Evolutionary conservation across 2,797 vertebrate species (phyloP).

Genomic region (Serranus cabrilla): DNA sequence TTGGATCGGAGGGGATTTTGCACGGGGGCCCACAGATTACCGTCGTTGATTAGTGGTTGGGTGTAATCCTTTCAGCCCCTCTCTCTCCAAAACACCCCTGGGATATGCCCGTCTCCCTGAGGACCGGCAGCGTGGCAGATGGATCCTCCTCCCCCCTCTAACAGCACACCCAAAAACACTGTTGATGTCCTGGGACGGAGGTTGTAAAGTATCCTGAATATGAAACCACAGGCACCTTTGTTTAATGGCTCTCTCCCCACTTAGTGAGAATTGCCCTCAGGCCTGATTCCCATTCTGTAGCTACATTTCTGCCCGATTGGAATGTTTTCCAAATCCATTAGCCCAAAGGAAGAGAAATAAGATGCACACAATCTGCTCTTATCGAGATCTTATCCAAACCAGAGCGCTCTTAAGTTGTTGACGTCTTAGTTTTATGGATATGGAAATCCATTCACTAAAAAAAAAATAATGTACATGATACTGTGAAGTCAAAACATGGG

Average conservation of each 20-base stretch:
- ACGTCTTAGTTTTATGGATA: conserved; percentile 44
- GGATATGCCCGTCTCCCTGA: conserved; percentile 86
- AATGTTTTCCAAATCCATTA: conserved; percentile 84
- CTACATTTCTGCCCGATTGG: conserved; percentile 78
- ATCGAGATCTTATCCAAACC: conserved; percentile 70
- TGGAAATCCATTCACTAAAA: conserved; percentile 12
- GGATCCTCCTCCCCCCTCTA: conserved; percentile 81
- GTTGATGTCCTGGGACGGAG: conserved; percentile 85
- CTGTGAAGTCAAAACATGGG: conserved; percentile 27
- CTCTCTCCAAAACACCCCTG: conserved; percentile 86
- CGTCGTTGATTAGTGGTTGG: conserved; percentile 88
- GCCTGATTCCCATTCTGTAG: conserved; percentile 82
- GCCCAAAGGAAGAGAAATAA: conserved; percentile 76
- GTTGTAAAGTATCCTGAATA: conserved; percentile 86
- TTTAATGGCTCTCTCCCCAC: conserved; percentile 83
- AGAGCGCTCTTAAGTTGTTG: conserved; percentile 27
- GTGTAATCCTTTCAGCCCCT: conserved; percentile 89
- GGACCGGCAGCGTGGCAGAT: conserved; percentile 88
- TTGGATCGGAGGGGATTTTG: conserved; percentile 80
- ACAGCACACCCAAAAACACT: conserved; percentile 84
- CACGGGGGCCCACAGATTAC: conserved; percentile 86
- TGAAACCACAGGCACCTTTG: conserved; percentile 85
- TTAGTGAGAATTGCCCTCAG: conserved; percentile 84
- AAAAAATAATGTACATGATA: no score
- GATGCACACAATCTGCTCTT: conserved; percentile 73